Evolutionary conservation across 2,113 vertebrate species (phyloP).

Genomic region (Menura novaehollandiae): DNA sequence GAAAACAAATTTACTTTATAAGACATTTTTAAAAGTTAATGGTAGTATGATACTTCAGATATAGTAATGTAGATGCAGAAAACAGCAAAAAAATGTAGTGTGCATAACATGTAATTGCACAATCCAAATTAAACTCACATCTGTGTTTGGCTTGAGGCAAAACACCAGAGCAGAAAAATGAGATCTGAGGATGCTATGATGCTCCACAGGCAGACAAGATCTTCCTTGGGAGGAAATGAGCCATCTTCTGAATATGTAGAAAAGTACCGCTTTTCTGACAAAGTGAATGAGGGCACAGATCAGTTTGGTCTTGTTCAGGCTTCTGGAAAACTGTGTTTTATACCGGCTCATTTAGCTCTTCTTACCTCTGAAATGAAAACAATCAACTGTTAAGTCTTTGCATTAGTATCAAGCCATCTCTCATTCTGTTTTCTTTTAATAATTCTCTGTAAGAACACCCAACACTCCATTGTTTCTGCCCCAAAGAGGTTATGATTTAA

Average conservation of each 20-base stretch:
- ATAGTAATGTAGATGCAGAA: neutral
- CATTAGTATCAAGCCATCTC: neutral
- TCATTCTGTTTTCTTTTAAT: neutral
- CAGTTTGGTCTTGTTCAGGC: neutral
- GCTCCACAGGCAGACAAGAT: neutral
- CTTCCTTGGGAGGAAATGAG: neutral
- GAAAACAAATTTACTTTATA: neutral
- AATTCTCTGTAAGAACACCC: neutral
- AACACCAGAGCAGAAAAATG: conserved; percentile 27
- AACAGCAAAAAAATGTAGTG: neutral
- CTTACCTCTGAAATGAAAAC: neutral
- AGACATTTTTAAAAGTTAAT: neutral
- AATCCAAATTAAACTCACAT: conserved; percentile 21
- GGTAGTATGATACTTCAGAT: neutral
- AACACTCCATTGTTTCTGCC: neutral
- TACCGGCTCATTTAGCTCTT: neutral
- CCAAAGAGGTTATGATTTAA: neutral
- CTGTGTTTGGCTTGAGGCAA: neutral
- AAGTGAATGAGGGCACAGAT: neutral
- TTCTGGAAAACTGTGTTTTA: neutral
- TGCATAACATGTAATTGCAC: neutral
- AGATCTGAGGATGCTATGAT: neutral
- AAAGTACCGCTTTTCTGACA: neutral
- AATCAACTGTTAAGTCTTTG: neutral
- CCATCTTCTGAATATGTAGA: neutral